A percentile compares a stretch with the other conserved stretches of the same genome.
These are phyloP conservation scores for Yponomeuta plumbellus DNA, from an alignment of 2,888 invertebrate genomes.

Conservation along the genomic window DNA sequence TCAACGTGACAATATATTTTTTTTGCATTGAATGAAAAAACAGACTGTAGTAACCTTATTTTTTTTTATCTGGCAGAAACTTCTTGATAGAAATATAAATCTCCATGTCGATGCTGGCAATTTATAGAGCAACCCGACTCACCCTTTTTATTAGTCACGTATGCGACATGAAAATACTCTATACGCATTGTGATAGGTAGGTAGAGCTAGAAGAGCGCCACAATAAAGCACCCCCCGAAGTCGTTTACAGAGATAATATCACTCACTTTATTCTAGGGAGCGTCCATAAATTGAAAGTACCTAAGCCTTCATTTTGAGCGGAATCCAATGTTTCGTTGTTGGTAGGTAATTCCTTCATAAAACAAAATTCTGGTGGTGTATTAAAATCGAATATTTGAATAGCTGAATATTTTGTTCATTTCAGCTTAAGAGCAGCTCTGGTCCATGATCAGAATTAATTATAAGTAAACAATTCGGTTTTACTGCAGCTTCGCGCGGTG, in stretches of 20 bases:
- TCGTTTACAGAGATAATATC: slow-evolving; percentile 1
- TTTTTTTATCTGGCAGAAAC: slow-evolving; percentile 31
- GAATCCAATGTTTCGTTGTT: background rate
- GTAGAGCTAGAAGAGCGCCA: slow-evolving; percentile 14
- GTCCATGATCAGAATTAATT: background rate
- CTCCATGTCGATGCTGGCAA: slow-evolving; percentile 46
- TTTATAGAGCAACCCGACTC: slow-evolving; percentile 54
- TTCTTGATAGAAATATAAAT: slow-evolving; percentile 65
- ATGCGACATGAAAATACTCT: slow-evolving; percentile 49
- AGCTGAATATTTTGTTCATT: too few relatives aligned
- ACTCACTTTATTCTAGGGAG: background rate
- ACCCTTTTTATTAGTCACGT: slow-evolving; percentile 66
- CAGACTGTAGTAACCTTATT: background rate
- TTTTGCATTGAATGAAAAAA: too few relatives aligned
- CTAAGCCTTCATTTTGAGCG: background rate
- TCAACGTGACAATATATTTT: too few relatives aligned
- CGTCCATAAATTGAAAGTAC: background rate
- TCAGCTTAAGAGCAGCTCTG: background rate
- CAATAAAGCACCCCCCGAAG: slow-evolving; percentile 1
- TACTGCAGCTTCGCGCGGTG: background rate
- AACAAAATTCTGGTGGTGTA: too few relatives aligned
- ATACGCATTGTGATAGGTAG: slow-evolving; percentile 32
- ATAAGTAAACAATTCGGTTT: background rate
- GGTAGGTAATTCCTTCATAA: too few relatives aligned
- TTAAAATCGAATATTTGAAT: too few relatives aligned